These are phyloP conservation scores for Tenthredo notha DNA, from an alignment of 2,888 invertebrate species.

Conservation along the genomic window DNA sequence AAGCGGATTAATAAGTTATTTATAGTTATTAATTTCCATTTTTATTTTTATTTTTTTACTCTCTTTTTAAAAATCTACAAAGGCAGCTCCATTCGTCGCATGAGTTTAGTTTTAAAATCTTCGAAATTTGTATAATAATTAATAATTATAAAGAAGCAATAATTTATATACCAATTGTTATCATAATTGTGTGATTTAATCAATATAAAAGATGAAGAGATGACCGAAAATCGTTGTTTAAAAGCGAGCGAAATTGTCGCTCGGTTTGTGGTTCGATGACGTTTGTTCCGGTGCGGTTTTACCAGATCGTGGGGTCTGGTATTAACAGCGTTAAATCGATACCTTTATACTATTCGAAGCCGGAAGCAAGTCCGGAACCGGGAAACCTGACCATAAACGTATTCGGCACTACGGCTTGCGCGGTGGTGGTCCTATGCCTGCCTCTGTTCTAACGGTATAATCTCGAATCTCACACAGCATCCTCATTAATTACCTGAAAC, in stretches of 20 bases:
- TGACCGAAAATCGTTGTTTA: neutral
- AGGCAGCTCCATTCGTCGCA: too few relatives aligned
- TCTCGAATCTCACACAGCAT: conserved; percentile 38
- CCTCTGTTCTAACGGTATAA: neutral
- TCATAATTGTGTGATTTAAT: neutral
- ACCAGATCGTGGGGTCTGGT: conserved; percentile 23
- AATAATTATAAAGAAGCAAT: neutral
- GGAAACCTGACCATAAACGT: conserved; percentile 27
- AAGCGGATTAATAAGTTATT: conserved; percentile 37
- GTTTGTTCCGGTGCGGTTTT: neutral
- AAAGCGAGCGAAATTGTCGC: neutral
- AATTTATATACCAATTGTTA: neutral
- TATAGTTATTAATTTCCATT: conserved; percentile 23
- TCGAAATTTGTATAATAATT: neutral
- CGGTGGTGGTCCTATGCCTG: neutral
- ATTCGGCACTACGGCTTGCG: neutral
- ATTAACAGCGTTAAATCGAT: conserved; percentile 13
- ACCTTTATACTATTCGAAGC: conserved; percentile 5
- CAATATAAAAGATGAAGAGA: neutral
- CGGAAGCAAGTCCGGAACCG: conserved; percentile 25
- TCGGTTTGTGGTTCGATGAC: neutral
- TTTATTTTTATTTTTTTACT: neutral
- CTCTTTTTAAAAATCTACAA: neutral
- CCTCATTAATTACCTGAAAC: conserved; percentile 41
- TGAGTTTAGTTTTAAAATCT: neutral